phyloP scores from a whole-genome alignment of 1,140 invertebrate genomes.

The Drosophila littoralis region DNA sequence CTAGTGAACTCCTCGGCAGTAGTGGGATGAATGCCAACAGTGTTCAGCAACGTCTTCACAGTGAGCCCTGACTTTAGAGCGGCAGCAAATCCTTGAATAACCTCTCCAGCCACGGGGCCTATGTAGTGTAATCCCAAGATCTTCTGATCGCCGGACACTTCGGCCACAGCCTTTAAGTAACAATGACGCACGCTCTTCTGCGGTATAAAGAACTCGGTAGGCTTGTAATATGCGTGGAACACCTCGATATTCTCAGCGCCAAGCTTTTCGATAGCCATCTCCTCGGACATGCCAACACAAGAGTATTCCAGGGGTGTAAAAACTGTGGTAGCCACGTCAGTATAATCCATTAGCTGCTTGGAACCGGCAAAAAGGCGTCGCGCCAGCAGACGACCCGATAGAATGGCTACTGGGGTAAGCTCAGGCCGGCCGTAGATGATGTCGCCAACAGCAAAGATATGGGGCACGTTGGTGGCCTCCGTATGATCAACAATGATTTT shows the following conservation, averaged over 20 bases:
- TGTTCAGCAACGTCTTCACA: constrained; percentile 93
- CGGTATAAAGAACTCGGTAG: constrained; percentile 97
- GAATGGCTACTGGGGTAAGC: constrained; percentile 98
- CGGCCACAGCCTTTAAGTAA: constrained; percentile 91
- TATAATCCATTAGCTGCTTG: constrained; percentile 92
- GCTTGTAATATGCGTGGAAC: constrained; percentile 97
- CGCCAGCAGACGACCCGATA: constrained; percentile 95
- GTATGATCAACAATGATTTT: constrained; percentile 88
- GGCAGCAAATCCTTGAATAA: constrained; percentile 97
- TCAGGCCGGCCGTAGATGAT: constrained; percentile 94
- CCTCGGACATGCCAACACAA: constrained; percentile 96
- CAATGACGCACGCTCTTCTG: constrained; percentile 91
- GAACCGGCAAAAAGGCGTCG: constrained; percentile 88
- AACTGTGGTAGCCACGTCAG: constrained; percentile 97
- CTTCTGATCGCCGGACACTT: constrained; percentile 88
- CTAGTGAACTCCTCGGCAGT: constrained; percentile 95
- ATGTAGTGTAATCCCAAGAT: constrained; percentile 98
- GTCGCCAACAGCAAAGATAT: constrained; percentile 98
- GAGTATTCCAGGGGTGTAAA: constrained; percentile 99
- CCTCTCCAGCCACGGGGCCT: constrained; percentile 98
- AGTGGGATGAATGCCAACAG: constrained; percentile 98
- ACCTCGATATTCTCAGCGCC: constrained; percentile 91
- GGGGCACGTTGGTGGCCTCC: constrained; percentile 93
- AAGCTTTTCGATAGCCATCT: constrained; percentile 89
- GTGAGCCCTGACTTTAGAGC: constrained; percentile 94